Evolutionary conservation across 2,888 invertebrate species (phyloP).

Genomic region (Polietes domitor): DNA sequence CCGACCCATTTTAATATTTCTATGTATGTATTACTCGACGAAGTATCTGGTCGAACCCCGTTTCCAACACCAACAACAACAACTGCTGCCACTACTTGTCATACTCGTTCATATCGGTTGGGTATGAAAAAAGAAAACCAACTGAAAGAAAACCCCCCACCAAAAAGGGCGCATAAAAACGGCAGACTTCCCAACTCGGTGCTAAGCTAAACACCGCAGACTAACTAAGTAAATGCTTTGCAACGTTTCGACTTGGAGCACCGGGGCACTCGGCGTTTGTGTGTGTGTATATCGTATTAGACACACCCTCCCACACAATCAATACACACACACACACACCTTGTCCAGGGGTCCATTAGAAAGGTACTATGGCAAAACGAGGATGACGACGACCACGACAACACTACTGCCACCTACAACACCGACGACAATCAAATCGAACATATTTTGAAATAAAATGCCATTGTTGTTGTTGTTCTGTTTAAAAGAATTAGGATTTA

Average conservation of each 20-base stretch:
- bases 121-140: not conserved
- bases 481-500: slow-evolving; percentile 33
- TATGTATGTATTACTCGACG: not conserved
- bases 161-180: slow-evolving; percentile 8
- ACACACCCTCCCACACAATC: slow-evolving; percentile 63
- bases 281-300: slow-evolving; percentile 41
- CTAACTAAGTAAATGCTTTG: not conserved
- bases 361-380: not conserved
- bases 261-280: not conserved
- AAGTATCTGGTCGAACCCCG: not conserved
- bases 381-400: too few species aligned
- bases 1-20: too few species aligned
- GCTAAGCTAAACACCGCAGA: slow-evolving; percentile 15
- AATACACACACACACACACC: slow-evolving; percentile 59
- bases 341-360: not conserved
- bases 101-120: not conserved
- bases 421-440: too few species aligned
- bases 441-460: slow-evolving; percentile 56
- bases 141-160: not conserved
- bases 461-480: slow-evolving; percentile 36
- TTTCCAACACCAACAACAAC: not conserved
- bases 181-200: not conserved
- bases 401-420: too few species aligned
- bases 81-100: slow-evolving; percentile 20
- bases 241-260: slow-evolving; percentile 18